Conservation (phyloP, 2,113 vertebrate species). For the Cinclus cinclus region DNA sequence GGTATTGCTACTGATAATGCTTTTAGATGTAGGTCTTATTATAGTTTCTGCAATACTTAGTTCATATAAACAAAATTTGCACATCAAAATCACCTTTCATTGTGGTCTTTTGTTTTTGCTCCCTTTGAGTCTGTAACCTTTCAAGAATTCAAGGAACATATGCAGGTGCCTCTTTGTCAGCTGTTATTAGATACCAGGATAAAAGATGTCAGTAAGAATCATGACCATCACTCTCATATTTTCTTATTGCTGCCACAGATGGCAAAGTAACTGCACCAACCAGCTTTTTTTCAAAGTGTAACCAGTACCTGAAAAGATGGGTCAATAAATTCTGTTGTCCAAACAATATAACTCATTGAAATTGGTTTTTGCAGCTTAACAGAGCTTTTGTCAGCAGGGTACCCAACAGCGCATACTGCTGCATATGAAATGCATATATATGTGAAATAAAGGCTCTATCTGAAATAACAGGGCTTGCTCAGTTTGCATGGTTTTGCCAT, state of each 20-base stretch:
- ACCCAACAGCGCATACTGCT: background rate
- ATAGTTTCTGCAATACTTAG: background rate
- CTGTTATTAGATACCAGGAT: conserved; percentile 49
- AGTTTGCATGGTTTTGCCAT: background rate
- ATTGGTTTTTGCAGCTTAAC: conserved; percentile 51
- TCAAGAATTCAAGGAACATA: background rate
- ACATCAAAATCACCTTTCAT: background rate
- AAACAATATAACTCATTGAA: conserved; percentile 48
- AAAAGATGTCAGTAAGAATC: conserved; percentile 59
- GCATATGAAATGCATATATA: background rate
- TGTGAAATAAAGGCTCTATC: background rate
- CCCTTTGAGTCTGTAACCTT: background rate
- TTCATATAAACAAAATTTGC: background rate
- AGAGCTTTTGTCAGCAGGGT: background rate
- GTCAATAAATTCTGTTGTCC: conserved; percentile 61
- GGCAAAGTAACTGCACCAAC: conserved; percentile 36
- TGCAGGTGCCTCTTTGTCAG: conserved; percentile 29
- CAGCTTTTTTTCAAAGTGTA: background rate
- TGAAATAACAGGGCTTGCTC: conserved; percentile 30
- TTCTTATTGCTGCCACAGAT: conserved; percentile 34
- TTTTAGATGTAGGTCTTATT: background rate
- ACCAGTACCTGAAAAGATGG: conserved; percentile 12
- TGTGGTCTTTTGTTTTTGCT: background rate
- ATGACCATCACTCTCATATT: conserved; percentile 12
- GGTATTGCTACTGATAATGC: background rate